Evolutionary conservation across 2,888 invertebrate species (phyloP).

Genomic region (Lumbricus terrestris): DNA sequence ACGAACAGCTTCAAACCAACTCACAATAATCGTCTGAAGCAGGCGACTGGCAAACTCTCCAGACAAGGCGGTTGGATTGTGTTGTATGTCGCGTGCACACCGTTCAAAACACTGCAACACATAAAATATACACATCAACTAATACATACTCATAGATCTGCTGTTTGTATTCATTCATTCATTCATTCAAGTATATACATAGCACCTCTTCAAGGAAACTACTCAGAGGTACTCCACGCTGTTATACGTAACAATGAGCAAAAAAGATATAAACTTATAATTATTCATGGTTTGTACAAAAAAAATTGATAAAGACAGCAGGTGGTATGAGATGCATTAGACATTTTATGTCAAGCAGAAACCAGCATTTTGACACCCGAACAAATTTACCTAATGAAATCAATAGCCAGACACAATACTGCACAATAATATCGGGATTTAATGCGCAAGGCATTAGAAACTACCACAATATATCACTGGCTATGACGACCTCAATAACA

Average conservation of each 20-base stretch:
- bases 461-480: neutral
- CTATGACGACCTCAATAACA: neutral
- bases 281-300: neutral
- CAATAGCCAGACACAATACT: neutral
- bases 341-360: too few relatives aligned
- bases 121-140: neutral
- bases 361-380: too few relatives aligned
- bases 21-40: neutral
- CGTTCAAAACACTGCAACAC: slow-evolving; percentile 8
- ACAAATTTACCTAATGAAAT: too few relatives aligned
- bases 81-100: neutral
- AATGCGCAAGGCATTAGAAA: neutral
- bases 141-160: neutral
- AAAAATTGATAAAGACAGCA: neutral
- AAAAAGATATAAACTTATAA: neutral
- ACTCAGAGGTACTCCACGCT: too few relatives aligned
- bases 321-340: neutral
- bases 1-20: neutral
- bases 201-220: too few relatives aligned
- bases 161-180: too few relatives aligned
- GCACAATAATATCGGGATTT: neutral
- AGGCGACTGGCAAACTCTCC: neutral
- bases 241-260: neutral
- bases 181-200: too few relatives aligned
- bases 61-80: neutral